A percentile compares a stretch with the other conserved stretches of the same genome.
Conservation (phyloP, 2,888 invertebrate species). For the Podabrus alpinus region DNA sequence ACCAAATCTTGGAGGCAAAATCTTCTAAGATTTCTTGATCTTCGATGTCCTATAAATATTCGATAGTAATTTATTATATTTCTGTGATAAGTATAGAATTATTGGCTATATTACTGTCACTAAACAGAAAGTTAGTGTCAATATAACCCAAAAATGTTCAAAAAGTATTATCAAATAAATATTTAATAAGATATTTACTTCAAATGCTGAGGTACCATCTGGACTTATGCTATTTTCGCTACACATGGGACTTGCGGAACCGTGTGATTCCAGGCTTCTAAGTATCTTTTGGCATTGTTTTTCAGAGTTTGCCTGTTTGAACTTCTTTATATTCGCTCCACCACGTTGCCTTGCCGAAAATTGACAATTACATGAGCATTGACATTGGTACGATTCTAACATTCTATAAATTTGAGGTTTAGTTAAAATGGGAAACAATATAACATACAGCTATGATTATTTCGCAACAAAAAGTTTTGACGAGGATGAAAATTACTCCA, state of each 20-base stretch:
- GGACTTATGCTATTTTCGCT: conserved; percentile 10
- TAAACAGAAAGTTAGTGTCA: no score
- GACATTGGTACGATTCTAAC: background rate
- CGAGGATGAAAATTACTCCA: background rate
- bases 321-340: conserved; percentile 3
- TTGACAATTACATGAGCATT: background rate
- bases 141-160: no score
- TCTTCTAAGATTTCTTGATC: conserved; percentile 1
- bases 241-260: conserved; percentile 22
- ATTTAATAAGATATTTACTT: background rate
- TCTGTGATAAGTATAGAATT: no score
- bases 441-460: background rate
- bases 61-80: background rate
- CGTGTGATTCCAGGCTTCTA: conserved; percentile 29
- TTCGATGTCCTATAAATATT: background rate
- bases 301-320: background rate
- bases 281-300: background rate
- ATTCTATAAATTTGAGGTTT: background rate
- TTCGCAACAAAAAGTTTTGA: background rate
- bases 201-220: background rate
- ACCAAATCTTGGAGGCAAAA: conserved; percentile 24
- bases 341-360: conserved; percentile 1
- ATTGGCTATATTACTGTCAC: no score
- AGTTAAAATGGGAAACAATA: background rate
- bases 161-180: no score